A percentile compares a stretch with the other conserved stretches of the same genome.
phyloP scores from a whole-genome alignment of 2,113 vertebrate species.

The Morone chrysops region DNA sequence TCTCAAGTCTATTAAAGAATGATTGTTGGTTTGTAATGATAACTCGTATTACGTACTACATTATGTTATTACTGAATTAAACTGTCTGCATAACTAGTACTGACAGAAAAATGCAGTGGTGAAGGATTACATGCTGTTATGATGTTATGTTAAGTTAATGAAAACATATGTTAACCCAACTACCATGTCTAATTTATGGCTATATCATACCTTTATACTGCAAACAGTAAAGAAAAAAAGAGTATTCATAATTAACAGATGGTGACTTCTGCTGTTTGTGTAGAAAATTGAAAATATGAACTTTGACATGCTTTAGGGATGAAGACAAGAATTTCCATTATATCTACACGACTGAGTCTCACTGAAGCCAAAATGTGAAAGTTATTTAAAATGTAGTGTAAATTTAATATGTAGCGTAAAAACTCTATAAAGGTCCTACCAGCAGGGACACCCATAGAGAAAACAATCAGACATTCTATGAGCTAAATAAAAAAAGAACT shows the following conservation, averaged over 20 bases:
- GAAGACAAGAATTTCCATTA: neutral
- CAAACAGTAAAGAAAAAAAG: neutral
- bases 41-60: too few species aligned
- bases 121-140: neutral
- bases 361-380: conserved; percentile 9
- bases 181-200: neutral
- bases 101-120: neutral
- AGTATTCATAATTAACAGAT: neutral
- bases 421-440: conserved; percentile 5
- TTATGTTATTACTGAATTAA: neutral
- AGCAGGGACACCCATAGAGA: neutral
- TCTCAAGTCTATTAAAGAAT: too few species aligned
- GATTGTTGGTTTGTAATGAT: too few species aligned
- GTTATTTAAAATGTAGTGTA: neutral
- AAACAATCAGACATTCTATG: conserved; percentile 4
- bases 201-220: neutral
- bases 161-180: neutral
- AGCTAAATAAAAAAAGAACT: neutral
- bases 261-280: neutral
- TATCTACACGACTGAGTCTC: neutral
- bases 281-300: neutral
- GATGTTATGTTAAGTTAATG: too few species aligned
- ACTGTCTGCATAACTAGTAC: neutral
- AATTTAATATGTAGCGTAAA: neutral
- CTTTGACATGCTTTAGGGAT: conserved; percentile 1